phyloP scores from a whole-genome alignment of 2,888 invertebrate genomes.

The Reticulitermes lucifugus region DNA sequence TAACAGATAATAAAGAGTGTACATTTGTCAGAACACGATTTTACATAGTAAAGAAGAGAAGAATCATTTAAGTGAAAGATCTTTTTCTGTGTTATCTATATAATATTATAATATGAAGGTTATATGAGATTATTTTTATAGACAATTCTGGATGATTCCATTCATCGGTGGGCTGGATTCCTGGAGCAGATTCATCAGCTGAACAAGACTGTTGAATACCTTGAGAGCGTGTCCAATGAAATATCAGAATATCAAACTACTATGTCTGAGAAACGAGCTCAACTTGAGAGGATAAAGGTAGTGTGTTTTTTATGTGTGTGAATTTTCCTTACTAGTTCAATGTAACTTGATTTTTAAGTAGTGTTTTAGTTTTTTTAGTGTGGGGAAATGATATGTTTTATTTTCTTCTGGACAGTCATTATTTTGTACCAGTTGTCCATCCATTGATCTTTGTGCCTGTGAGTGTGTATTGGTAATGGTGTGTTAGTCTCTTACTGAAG shows the following conservation, averaged over 20 bases:
- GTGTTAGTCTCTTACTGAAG: too few species aligned
- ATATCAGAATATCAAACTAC: slow-evolving; percentile 81
- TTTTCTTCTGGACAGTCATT: too few species aligned
- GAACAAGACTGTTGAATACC: slow-evolving; percentile 82
- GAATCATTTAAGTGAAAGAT: neutral
- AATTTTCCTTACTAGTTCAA: neutral
- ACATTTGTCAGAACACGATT: too few species aligned
- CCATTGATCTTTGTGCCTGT: too few species aligned
- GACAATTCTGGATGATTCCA: slow-evolving; percentile 85
- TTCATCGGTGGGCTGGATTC: slow-evolving; percentile 92
- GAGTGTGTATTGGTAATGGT: too few species aligned
- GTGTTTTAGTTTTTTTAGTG: too few species aligned
- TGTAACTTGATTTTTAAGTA: too few species aligned
- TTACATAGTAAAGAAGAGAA: too few species aligned
- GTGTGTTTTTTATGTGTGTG: neutral
- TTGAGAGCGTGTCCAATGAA: slow-evolving; percentile 80
- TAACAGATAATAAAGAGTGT: too few species aligned
- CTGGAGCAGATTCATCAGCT: slow-evolving; percentile 88
- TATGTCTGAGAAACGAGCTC: slow-evolving; percentile 87
- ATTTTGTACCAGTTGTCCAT: too few species aligned
- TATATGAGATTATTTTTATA: slow-evolving; percentile 46
- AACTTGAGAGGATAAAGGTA: slow-evolving; percentile 83
- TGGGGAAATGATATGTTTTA: too few species aligned
- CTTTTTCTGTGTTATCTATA: neutral
- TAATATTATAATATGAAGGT: neutral